phyloP scores from a whole-genome alignment of 2,113 vertebrate species.

The Tragulus kanchil region DNA sequence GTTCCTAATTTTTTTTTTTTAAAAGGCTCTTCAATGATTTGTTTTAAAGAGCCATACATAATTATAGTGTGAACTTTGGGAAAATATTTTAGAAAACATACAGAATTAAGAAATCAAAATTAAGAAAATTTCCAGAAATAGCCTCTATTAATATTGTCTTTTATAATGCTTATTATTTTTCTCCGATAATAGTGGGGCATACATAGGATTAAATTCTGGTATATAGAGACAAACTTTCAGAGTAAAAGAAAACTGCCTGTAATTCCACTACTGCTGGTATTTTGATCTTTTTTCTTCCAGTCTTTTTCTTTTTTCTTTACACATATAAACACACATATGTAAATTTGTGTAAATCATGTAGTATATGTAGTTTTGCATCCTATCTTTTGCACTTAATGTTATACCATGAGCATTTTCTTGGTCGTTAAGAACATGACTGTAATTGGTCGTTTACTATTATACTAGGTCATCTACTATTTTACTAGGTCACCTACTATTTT shows the following conservation, averaged over 20 bases:
- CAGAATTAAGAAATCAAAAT: neutral
- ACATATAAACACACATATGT: neutral
- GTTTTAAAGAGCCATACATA: conserved; percentile 44
- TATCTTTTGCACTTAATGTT: conserved; percentile 25
- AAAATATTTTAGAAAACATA: conserved; percentile 66
- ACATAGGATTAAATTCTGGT: neutral
- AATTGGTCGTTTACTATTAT: conserved; percentile 10
- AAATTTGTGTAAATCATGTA: conserved; percentile 9
- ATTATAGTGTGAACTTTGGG: neutral
- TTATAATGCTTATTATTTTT: conserved; percentile 34
- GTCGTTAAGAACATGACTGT: conserved; percentile 43
- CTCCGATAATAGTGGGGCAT: neutral
- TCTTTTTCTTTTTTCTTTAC: neutral
- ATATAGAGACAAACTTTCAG: conserved; percentile 17
- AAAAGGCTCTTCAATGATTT: conserved; percentile 16
- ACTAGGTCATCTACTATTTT: neutral
- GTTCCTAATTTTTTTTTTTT: neutral
- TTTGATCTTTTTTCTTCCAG: neutral
- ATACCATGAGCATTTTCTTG: neutral
- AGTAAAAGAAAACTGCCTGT: conserved; percentile 35
- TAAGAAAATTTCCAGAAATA: conserved; percentile 35
- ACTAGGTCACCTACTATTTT: neutral
- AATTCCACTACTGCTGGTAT: conserved; percentile 4
- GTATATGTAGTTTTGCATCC: neutral
- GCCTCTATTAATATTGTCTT: neutral